phyloP scores from a whole-genome alignment of 2,888 invertebrate genomes.

The Heliothis peltigera region DNA sequence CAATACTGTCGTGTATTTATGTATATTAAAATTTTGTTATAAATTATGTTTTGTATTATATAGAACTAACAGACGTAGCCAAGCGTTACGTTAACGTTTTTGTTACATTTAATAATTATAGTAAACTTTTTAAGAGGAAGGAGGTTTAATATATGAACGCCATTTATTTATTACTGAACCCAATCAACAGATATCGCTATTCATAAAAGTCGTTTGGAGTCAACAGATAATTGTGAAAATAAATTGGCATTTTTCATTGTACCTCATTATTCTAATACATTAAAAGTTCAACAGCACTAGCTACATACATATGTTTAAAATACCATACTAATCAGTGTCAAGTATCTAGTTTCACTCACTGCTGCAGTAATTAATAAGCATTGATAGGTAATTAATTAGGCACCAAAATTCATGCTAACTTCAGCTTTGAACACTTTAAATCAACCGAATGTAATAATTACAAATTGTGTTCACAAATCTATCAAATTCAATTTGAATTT shows the following conservation, averaged over 20 bases:
- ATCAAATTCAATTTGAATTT: background rate
- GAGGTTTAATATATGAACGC: no score
- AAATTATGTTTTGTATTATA: no score
- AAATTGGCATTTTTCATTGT: background rate
- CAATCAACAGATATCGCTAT: no score
- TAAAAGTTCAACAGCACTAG: background rate
- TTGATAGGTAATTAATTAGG: constrained; percentile 7
- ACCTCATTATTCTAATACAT: background rate
- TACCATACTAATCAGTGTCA: background rate
- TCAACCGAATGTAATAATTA: background rate
- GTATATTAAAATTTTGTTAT: no score
- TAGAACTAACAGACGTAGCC: no score
- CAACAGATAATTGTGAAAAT: no score
- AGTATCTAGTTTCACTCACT: background rate
- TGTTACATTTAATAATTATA: no score
- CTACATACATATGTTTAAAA: background rate
- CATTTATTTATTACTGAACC: no score
- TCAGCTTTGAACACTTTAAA: background rate
- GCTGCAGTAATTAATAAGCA: constrained; percentile 1
- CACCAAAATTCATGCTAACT: constrained; percentile 1
- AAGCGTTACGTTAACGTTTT: no score
- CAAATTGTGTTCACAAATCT: constrained; percentile 1
- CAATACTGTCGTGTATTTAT: background rate
- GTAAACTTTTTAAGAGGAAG: no score
- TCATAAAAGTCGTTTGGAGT: no score